phyloP scores from a whole-genome alignment of 2,113 vertebrate genomes.

The human region GRCh38 chr2:144196001-144196500 shows the following conservation, averaged over 20 bases:
- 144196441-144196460: background rate
- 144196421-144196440: background rate
- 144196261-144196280: background rate
- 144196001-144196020: constrained; percentile 24
- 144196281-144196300: background rate
- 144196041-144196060: background rate
- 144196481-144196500: background rate
- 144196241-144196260: background rate
- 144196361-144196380: constrained; percentile 44
- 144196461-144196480: background rate
- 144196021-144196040: background rate
- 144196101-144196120: background rate
- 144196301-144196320: background rate
- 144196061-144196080: constrained; percentile 31
- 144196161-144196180: background rate
- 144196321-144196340: background rate
- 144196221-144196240: background rate
- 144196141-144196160: constrained; percentile 31
- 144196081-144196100: background rate
- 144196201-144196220: background rate
- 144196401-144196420: background rate
- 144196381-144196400: constrained; percentile 25
- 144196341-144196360: constrained; percentile 6
- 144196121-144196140: background rate
- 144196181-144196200: background rate